Conservation (phyloP, 2,113 vertebrate species). For the Zosterops hypoxanthus region DNA sequence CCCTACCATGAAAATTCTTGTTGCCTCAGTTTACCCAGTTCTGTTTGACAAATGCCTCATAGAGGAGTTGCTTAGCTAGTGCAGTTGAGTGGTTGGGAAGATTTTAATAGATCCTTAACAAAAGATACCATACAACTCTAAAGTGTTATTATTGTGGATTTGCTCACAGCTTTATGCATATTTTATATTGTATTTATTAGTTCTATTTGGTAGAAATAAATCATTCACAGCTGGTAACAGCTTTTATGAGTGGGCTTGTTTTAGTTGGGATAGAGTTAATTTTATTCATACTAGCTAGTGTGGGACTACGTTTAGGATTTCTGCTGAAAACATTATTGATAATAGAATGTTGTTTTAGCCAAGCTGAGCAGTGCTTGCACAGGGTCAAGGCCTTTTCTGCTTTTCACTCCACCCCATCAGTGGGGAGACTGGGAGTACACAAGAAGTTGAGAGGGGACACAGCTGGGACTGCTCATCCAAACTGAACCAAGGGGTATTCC, state of each 20-base stretch:
- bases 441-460: neutral
- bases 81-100: neutral
- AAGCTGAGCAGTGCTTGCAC: neutral
- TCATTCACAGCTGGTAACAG: neutral
- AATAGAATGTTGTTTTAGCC: neutral
- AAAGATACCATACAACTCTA: neutral
- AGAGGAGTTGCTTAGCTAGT: neutral
- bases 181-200: neutral
- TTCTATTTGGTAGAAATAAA: constrained; percentile 33
- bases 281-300: neutral
- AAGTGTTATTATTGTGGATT: neutral
- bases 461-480: neutral
- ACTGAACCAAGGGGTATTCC: neutral
- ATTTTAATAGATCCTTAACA: neutral
- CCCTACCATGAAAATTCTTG: neutral
- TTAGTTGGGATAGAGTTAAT: neutral
- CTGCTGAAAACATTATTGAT: neutral
- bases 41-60: neutral
- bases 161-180: neutral
- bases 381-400: neutral
- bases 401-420: neutral
- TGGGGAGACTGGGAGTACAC: neutral
- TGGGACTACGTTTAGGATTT: neutral
- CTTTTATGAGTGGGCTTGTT: neutral
- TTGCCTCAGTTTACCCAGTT: neutral